Evolutionary conservation across 1,140 invertebrate species (phyloP).

Genomic region (Zaprionus taronus): DNA sequence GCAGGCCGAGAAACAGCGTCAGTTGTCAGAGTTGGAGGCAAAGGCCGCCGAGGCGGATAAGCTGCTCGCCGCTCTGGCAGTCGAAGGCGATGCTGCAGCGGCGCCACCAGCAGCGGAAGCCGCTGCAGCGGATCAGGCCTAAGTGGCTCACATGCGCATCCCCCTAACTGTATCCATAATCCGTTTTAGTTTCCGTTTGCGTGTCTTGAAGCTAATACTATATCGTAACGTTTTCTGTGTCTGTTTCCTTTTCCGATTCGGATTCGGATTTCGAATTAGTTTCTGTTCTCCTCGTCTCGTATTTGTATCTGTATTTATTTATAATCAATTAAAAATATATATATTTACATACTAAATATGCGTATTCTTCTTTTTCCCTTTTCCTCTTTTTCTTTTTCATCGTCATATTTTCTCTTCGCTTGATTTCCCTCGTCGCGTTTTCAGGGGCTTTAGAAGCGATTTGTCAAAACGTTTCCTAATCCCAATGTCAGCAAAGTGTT

Average conservation of each 20-base stretch:
- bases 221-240: constrained; percentile 16
- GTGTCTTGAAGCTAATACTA: constrained; percentile 12
- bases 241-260: constrained; percentile 29
- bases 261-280: constrained; percentile 36
- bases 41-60: constrained; percentile 71
- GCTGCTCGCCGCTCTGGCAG: constrained; percentile 50
- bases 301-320: constrained; percentile 78
- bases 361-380: not conserved
- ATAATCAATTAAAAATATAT: constrained; percentile 77
- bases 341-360: constrained; percentile 8
- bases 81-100: constrained; percentile 24
- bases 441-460: constrained; percentile 54
- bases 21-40: constrained; percentile 51
- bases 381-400: not conserved
- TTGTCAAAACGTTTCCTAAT: constrained; percentile 78
- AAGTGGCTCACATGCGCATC: constrained; percentile 7
- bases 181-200: not conserved
- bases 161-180: constrained; percentile 8
- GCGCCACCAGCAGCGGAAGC: constrained; percentile 11
- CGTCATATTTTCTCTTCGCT: not conserved
- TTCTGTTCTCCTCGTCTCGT: constrained; percentile 9
- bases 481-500: constrained; percentile 43
- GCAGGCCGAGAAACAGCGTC: constrained; percentile 65
- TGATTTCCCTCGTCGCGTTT: constrained; percentile 1
- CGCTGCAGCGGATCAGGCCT: constrained; percentile 43